These are phyloP conservation scores for Adelosebastes latens DNA, from an alignment of 2,797 vertebrate species.

Conservation along the genomic window DNA sequence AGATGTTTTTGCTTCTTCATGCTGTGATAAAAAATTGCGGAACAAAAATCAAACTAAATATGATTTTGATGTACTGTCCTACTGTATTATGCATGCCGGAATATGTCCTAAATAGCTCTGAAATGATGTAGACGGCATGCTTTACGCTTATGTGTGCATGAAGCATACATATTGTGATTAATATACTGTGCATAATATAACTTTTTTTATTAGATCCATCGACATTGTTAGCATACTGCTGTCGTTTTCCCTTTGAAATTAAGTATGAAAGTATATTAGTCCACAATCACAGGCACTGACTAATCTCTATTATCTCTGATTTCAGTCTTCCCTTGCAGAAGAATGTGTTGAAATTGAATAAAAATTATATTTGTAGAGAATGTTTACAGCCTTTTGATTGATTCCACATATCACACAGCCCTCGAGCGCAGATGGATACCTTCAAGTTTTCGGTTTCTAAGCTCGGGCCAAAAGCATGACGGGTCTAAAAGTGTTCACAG, in stretches of 20 bases:
- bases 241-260: no score
- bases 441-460: conserved; percentile 31
- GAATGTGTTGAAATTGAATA: not conserved
- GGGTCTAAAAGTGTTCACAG: conserved; percentile 29
- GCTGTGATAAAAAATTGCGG: not conserved
- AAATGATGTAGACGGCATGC: not conserved
- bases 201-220: not conserved
- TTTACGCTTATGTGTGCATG: not conserved
- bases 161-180: not conserved
- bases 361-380: not conserved
- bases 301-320: not conserved
- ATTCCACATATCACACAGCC: not conserved
- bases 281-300: not conserved
- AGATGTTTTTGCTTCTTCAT: not conserved
- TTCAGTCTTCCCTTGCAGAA: not conserved
- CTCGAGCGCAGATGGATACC: conserved; percentile 18
- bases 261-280: not conserved
- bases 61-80: not conserved
- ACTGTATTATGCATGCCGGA: not conserved
- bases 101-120: not conserved
- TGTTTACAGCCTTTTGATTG: not conserved
- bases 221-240: not conserved
- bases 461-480: conserved; percentile 18
- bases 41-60: not conserved
- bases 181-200: not conserved